Conservation (phyloP, 2,888 invertebrate genomes). For the Mythimna albipuncta region DNA sequence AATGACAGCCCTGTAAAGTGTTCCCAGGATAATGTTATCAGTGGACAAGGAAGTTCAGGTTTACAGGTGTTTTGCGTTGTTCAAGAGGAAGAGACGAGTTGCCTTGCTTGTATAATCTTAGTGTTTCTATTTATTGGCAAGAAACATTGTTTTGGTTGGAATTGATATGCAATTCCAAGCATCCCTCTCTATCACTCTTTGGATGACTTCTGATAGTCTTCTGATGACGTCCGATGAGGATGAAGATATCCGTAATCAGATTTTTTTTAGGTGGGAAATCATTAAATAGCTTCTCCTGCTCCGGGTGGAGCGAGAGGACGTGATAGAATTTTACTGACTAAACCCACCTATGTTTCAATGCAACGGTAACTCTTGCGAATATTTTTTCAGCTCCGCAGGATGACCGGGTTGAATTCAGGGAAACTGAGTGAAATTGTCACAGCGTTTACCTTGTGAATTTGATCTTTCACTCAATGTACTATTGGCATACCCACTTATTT, state of each 20-base stretch:
- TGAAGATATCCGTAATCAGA: no score
- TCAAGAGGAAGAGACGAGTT: conserved; percentile 2
- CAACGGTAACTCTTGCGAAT: not conserved
- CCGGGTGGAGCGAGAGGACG: no score
- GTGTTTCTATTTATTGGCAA: not conserved
- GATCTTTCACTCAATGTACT: not conserved
- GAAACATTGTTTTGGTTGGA: not conserved
- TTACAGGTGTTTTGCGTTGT: conserved; percentile 44
- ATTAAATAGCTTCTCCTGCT: no score
- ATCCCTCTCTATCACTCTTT: no score
- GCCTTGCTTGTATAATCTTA: conserved; percentile 26
- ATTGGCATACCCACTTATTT: not conserved
- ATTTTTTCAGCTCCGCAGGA: not conserved
- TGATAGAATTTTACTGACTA: no score
- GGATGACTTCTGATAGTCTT: no score
- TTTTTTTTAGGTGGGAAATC: no score
- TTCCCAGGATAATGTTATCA: conserved; percentile 44
- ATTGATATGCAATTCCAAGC: not conserved
- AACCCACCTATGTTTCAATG: no score
- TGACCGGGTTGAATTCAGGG: no score
- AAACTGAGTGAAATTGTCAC: not conserved
- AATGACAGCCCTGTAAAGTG: conserved; percentile 27
- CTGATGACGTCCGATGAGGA: no score
- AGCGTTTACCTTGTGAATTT: not conserved
- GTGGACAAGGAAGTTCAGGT: conserved; percentile 47